phyloP scores from a whole-genome alignment of 2,797 vertebrate genomes.

The Todus mexicanus region DNA sequence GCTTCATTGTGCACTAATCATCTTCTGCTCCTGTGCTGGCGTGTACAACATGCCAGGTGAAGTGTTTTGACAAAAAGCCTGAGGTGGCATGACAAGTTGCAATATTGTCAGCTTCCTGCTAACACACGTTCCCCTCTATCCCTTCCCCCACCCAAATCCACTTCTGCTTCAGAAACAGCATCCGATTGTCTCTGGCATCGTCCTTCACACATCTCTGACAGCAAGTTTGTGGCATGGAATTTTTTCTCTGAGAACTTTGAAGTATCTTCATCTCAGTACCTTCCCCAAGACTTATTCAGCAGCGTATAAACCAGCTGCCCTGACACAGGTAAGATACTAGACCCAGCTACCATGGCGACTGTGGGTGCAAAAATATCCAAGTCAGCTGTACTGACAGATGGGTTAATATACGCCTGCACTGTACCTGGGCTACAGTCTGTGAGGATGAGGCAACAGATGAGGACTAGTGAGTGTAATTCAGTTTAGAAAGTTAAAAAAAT shows the following conservation, averaged over 20 bases:
- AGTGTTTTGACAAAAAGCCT: background rate
- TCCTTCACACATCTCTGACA: background rate
- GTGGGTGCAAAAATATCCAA: conserved; percentile 22
- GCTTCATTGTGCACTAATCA: background rate
- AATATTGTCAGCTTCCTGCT: background rate
- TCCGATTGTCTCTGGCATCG: background rate
- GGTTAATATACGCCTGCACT: background rate
- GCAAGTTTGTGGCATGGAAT: background rate
- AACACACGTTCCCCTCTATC: background rate
- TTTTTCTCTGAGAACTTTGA: background rate
- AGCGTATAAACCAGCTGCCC: background rate
- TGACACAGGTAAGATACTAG: background rate
- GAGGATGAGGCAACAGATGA: background rate
- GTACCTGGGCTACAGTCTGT: conserved; percentile 11
- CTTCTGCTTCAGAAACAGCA: background rate
- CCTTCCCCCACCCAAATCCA: background rate
- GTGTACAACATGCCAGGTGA: background rate
- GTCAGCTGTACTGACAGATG: conserved; percentile 32
- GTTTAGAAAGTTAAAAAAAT: background rate
- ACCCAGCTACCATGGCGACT: conserved; percentile 8
- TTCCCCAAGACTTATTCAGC: background rate
- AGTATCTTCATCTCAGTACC: background rate
- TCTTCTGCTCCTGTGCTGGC: background rate
- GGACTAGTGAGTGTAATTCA: background rate
- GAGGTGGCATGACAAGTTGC: background rate